Evolutionary conservation across 2,113 vertebrate species (phyloP).

Genomic region (Mystacornis crossleyi): DNA sequence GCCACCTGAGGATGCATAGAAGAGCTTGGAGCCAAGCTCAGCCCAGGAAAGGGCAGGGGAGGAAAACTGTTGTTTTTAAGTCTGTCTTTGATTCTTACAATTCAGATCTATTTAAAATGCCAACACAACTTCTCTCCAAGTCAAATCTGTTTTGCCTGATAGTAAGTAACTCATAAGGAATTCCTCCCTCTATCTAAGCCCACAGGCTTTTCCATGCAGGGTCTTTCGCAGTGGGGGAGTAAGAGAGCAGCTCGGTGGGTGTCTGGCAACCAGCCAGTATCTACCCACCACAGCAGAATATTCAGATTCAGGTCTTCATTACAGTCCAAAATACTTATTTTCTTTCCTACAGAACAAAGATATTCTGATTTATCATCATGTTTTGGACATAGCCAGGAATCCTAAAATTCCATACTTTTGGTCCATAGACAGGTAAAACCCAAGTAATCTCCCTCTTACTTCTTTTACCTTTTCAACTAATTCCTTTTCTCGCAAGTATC

Average conservation of each 20-base stretch:
- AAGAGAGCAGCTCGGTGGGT: not conserved
- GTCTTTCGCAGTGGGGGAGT: accelerated
- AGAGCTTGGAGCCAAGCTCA: too few relatives aligned
- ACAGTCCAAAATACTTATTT: not conserved
- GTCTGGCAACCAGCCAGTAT: accelerated
- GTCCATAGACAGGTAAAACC: not conserved
- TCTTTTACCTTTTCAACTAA: not conserved
- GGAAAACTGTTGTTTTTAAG: not conserved
- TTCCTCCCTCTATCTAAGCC: accelerated
- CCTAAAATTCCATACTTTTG: not conserved
- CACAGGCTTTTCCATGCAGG: not conserved
- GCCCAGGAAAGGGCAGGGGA: not conserved
- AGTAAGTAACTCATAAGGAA: not conserved
- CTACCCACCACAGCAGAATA: not conserved
- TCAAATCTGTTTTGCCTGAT: not conserved
- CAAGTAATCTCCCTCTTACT: not conserved
- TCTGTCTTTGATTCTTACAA: not conserved
- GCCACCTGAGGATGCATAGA: accelerated
- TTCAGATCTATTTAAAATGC: not conserved
- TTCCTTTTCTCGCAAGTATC: not conserved
- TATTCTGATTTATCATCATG: not conserved
- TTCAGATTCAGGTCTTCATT: too few relatives aligned
- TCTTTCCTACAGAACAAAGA: not conserved
- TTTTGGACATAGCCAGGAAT: not conserved
- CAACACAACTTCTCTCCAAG: not conserved